A percentile compares a stretch with the other conserved stretches of the same genome.
Conservation (phyloP, 2,888 invertebrate genomes). For the Mimachlamys varia region DNA sequence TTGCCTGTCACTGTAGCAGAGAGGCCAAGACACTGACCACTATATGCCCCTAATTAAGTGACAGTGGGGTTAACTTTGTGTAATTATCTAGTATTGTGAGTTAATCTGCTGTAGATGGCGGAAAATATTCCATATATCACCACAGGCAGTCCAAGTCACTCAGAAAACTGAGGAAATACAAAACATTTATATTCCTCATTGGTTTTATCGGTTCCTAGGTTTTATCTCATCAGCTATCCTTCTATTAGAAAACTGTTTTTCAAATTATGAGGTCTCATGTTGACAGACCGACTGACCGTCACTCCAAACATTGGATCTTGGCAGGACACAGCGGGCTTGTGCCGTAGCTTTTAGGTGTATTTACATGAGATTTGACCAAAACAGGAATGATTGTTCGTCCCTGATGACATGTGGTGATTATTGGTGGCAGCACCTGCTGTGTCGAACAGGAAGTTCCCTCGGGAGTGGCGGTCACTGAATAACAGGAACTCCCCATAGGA, state of each 20-base stretch:
- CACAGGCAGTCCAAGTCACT: background rate
- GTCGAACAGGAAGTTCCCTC: background rate
- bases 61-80: background rate
- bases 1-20: background rate
- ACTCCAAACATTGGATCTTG: background rate
- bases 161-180: background rate
- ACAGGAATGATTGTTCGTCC: background rate
- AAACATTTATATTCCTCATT: background rate
- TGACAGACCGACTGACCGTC: background rate
- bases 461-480: background rate
- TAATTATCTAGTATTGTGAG: background rate
- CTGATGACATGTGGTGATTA: background rate
- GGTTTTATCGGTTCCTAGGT: too few species aligned
- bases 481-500: conserved; percentile 1
- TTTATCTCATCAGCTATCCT: too few species aligned
- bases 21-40: background rate
- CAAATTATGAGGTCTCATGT: background rate
- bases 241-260: background rate
- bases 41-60: background rate
- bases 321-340: background rate
- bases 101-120: background rate
- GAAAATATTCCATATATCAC: background rate
- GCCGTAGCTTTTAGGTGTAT: background rate
- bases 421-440: background rate
- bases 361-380: background rate